A percentile compares a stretch with the other conserved stretches of the same genome.
phyloP scores from a whole-genome alignment of 2,888 invertebrate species.

The Anoplius nigerrimus region DNA sequence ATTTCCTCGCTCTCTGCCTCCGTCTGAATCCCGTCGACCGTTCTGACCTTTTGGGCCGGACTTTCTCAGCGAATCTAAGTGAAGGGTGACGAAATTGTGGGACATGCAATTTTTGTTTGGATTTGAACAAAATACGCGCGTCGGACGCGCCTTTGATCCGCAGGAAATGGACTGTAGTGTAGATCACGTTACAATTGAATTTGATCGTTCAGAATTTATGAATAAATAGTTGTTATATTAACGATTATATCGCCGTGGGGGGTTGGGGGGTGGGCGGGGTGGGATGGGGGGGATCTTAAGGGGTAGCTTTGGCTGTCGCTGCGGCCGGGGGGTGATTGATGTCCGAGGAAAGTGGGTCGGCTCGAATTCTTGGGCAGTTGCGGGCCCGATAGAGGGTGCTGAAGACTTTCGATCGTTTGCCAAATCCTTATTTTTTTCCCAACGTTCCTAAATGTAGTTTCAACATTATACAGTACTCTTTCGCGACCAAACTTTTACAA shows the following conservation, averaged over 20 bases:
- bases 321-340: constrained; percentile 20
- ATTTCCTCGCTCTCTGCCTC: too few species aligned
- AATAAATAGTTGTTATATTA: constrained; percentile 73
- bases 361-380: neutral
- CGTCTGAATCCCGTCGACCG: too few species aligned
- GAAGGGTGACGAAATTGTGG: too few species aligned
- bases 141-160: neutral
- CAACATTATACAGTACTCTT: too few species aligned
- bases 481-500: too few species aligned
- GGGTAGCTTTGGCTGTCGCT: constrained; percentile 47
- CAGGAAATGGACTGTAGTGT: constrained; percentile 68
- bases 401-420: too few species aligned
- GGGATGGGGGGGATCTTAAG: constrained; percentile 23
- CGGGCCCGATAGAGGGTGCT: constrained; percentile 10
- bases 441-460: too few species aligned
- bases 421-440: too few species aligned
- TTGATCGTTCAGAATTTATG: constrained; percentile 75
- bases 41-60: too few species aligned
- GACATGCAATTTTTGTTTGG: too few species aligned
- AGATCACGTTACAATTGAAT: constrained; percentile 74
- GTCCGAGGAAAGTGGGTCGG: constrained; percentile 4
- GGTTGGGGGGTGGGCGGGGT: constrained; percentile 20
- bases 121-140: too few species aligned
- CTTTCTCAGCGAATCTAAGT: too few species aligned
- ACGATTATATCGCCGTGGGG: constrained; percentile 69